Evolutionary conservation across 2,113 vertebrate species (phyloP), one percentile per base, ranked within the genome.

Genomic region (Poecile atricapillus): DNA sequence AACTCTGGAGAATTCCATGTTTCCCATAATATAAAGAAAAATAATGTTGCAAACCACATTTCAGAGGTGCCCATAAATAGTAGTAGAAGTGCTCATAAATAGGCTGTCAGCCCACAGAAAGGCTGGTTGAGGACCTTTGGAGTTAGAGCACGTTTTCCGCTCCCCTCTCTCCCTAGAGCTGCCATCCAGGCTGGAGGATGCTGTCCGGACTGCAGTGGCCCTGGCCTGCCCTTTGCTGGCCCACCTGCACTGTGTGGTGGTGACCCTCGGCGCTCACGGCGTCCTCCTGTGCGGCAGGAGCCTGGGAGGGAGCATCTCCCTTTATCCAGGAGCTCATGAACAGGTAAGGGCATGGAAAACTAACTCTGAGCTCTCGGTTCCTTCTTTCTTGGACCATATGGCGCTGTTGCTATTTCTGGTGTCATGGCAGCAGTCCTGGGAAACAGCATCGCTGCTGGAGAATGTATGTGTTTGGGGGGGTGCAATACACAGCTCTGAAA

Each of bases 151-250:
- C 13, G 3, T 20, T 62, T 62, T 95, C 74, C 75, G 52, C 37
- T 95, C 46, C 41, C 18, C 1, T 7, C 27, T 75, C 13, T 80
- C 74, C 80, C 53, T 84, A 99, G 98, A 96, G 63, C 68, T 98
- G 47, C 98, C 98, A 0, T 96, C 83, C 52, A 95, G 91, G n/a
- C 47, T 97, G 28, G 97, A 98, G 7, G 98, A 98, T 24, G 84
- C 97, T 55, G 77, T 99, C 78, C 92, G 67, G 88, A 95, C 94
- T 31, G 98, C 98, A 8, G 49, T 97, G 67, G 68, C 95, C 91
- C 97, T 99, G 94, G 98, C 98, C 24, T 94, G 95, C 95, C 99
- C 99, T 65, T 98, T 99, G 67, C 98, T 99, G 98, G 96, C 98
- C 90, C 98, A 99, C 70, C 83, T 99, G 93, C 87, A 87, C 49